phyloP scores from a whole-genome alignment of 2,888 invertebrate genomes.

The Meghimatium bilineatum region DNA sequence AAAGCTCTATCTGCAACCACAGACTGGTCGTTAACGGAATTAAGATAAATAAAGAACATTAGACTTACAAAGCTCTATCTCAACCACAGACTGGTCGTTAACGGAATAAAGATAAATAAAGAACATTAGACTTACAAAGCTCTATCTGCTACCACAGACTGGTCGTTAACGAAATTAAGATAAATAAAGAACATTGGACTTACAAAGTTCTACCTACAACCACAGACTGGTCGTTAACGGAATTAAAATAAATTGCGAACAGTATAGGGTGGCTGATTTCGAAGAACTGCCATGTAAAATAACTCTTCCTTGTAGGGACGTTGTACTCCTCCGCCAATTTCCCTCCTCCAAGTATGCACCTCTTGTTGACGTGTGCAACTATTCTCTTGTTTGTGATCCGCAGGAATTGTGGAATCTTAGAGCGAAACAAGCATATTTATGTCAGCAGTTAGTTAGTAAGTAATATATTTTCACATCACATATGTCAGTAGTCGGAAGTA shows the following conservation, averaged over 20 bases:
- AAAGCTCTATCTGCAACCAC: no score
- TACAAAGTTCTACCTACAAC: neutral
- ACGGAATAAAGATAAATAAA: neutral
- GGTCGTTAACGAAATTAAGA: neutral
- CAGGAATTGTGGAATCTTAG: conserved; percentile 17
- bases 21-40: neutral
- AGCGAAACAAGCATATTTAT: neutral
- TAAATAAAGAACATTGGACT: neutral
- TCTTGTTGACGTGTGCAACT: neutral
- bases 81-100: no score
- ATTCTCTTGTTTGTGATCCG: conserved; percentile 9
- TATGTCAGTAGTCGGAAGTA: no score
- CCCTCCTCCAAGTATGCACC: conserved; percentile 2
- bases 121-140: no score
- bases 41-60: neutral
- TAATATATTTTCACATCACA: no score
- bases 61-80: no score
- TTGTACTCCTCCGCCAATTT: neutral
- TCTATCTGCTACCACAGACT: no score
- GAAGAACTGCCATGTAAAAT: conserved; percentile 5
- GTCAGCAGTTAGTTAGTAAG: neutral
- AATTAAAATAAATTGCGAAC: conserved; percentile 4
- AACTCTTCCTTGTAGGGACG: neutral
- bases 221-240: neutral
- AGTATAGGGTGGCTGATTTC: neutral